Percentiles rank a stretch among this genome's conserved stretches.
These are phyloP conservation scores for Andrena fulva DNA, from an alignment of 2,888 invertebrate genomes.

Conservation along the genomic window DNA sequence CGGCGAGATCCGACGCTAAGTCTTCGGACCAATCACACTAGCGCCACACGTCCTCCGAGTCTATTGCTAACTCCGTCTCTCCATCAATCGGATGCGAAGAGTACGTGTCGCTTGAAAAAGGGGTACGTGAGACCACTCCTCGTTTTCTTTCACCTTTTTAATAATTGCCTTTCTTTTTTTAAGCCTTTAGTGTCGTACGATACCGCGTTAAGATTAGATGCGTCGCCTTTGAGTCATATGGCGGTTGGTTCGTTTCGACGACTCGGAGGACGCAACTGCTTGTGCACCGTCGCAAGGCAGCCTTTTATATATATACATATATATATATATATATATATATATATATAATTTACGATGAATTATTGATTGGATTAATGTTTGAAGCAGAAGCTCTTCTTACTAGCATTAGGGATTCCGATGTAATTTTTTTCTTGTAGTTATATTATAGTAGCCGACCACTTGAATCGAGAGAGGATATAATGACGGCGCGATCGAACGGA, in stretches of 20 bases:
- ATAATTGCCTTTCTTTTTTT: slow-evolving; percentile 4
- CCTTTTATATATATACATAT: slow-evolving; percentile 62
- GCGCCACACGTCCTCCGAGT: slow-evolving; percentile 68
- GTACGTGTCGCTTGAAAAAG: neutral
- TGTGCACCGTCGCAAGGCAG: slow-evolving; percentile 66
- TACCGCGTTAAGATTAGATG: slow-evolving; percentile 23
- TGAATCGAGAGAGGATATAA: slow-evolving; percentile 32
- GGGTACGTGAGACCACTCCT: neutral
- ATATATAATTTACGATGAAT: slow-evolving; percentile 63
- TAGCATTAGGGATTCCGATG: slow-evolving; percentile 68
- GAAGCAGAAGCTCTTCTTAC: slow-evolving; percentile 53
- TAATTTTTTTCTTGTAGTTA: slow-evolving; percentile 71
- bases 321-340: slow-evolving; percentile 58
- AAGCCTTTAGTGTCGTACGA: slow-evolving; percentile 37
- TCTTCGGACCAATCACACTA: slow-evolving; percentile 58
- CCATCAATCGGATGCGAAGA: neutral
- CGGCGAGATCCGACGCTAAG: slow-evolving; percentile 65
- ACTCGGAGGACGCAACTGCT: slow-evolving; percentile 70
- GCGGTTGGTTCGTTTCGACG: slow-evolving; percentile 1
- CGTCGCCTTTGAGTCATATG: neutral
- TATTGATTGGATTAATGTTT: slow-evolving; percentile 66
- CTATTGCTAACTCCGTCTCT: neutral
- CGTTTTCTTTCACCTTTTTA: neutral
- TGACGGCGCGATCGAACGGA: slow-evolving; percentile 30
- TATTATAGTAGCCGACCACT: slow-evolving; percentile 58